phyloP scores from a whole-genome alignment of 1,140 invertebrate species.

The Orussus abietinus region DNA sequence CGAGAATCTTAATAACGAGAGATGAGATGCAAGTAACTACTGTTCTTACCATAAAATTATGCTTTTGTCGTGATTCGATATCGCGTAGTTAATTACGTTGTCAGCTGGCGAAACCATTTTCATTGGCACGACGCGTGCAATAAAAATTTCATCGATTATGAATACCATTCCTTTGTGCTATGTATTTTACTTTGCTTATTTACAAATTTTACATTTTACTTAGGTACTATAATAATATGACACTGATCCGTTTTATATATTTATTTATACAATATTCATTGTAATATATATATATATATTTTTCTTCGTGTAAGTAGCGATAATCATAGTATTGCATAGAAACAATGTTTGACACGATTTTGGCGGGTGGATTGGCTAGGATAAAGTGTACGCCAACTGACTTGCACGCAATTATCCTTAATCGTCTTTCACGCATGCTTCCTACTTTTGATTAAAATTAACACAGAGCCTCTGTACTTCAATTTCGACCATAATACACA shows the following conservation, averaged over 20 bases:
- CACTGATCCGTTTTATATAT: conserved; percentile 36
- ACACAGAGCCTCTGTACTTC: conserved; percentile 35
- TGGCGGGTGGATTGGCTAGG: conserved; percentile 36
- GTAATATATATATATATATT: conserved; percentile 37
- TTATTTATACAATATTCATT: conserved; percentile 45
- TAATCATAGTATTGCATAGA: conserved; percentile 36
- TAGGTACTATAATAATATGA: too few relatives aligned
- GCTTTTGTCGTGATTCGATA: too few relatives aligned
- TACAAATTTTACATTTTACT: too few relatives aligned
- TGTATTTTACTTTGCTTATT: too few relatives aligned
- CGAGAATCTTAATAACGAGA: too few relatives aligned
- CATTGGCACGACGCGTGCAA: too few relatives aligned
- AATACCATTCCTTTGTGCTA: too few relatives aligned
- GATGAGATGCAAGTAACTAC: too few relatives aligned
- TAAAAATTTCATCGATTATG: too few relatives aligned
- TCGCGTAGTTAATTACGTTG: too few relatives aligned
- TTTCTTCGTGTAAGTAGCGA: conserved; percentile 18
- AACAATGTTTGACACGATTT: conserved; percentile 45
- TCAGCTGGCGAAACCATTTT: too few relatives aligned
- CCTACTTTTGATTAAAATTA: conserved; percentile 33
- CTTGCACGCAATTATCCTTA: conserved; percentile 32
- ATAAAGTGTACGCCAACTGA: conserved; percentile 27
- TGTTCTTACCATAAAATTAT: too few relatives aligned
- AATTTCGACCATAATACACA: conserved; percentile 17
- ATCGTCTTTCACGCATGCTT: conserved; percentile 26